phyloP scores from a whole-genome alignment of 2,888 invertebrate genomes.

The Notodonta ziczac region DNA sequence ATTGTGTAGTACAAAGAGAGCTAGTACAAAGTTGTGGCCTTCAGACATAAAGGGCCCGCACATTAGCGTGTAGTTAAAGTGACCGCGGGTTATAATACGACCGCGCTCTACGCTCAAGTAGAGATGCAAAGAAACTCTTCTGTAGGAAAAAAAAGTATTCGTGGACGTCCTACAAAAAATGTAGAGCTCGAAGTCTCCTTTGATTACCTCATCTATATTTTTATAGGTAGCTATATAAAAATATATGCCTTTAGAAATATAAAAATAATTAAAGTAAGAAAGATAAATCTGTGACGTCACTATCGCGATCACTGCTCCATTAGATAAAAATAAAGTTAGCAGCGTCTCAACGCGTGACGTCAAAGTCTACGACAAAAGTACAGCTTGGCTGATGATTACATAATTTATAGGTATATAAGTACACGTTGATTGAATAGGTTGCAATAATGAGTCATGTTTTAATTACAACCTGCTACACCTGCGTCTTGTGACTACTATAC shows the following conservation, averaged over 20 bases:
- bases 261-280: too few species aligned
- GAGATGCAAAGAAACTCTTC: constrained; percentile 32
- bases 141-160: too few species aligned
- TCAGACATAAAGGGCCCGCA: constrained; percentile 69
- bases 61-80: constrained; percentile 61
- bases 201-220: too few species aligned
- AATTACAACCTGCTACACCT: too few species aligned
- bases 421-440: constrained; percentile 31
- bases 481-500: too few species aligned
- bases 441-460: constrained; percentile 11
- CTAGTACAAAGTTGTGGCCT: constrained; percentile 53
- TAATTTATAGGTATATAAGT: constrained; percentile 35
- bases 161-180: too few species aligned
- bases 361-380: constrained; percentile 28
- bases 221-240: too few species aligned
- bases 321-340: constrained; percentile 46
- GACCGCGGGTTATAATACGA: constrained; percentile 61
- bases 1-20: constrained; percentile 53
- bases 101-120: constrained; percentile 35
- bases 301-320: constrained; percentile 35
- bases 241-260: too few species aligned
- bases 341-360: constrained; percentile 22
- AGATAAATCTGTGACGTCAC: constrained; percentile 10
- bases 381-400: constrained; percentile 34
- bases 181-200: too few species aligned